Evolutionary conservation across 2,888 invertebrate species (phyloP), one percentile per base, ranked within the genome.

Genomic region (Ennomos fuscantarius): DNA sequence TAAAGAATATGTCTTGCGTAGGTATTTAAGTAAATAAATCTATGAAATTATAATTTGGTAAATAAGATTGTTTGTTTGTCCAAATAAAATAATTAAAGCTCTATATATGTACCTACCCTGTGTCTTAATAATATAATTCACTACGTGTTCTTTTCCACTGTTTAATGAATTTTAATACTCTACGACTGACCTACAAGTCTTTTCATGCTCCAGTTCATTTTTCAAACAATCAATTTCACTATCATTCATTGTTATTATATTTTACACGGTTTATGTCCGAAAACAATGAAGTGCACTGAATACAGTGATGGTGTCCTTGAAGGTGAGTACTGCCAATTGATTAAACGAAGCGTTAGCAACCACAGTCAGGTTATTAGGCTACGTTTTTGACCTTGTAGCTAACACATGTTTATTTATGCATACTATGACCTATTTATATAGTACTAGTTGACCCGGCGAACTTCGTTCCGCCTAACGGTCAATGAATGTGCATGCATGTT

Each of bases 221-320:
- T 85, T 92, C 59, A 93, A 76, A 64, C 67, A 74, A 44, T 93
- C 93, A 55, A 93, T 85, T 81, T 92, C 93, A 75, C 74, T 85
- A 58, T 92, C 92, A 67, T 83, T 85, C 87, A 89, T 89, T 74
- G 54, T 76, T 44, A 55, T 31, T 55, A 31, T 62, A 56, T 46
- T 58, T 51, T 24, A 43, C 40, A 37, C 53, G 53, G 60, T 43
- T 63, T 62, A 63, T 55, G 60, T 48, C 48, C 46, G 34, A 55
- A 69, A 62, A 63, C 53, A 54, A 58, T 44, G 40, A 50, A 53
- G 37, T 50, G 54, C 54, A 54, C 42, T 42, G n/a, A 55, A 53
- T 40, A 54, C 74, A 95, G 96, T 0, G 96, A 96, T 0, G 94
- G 96, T 0, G 94, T 95, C 0, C 86, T 97, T 59, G 53, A 45